Evolutionary conservation across 2,797 vertebrate genomes (phyloP).

Genomic region (Champsocephalus gunnari): DNA sequence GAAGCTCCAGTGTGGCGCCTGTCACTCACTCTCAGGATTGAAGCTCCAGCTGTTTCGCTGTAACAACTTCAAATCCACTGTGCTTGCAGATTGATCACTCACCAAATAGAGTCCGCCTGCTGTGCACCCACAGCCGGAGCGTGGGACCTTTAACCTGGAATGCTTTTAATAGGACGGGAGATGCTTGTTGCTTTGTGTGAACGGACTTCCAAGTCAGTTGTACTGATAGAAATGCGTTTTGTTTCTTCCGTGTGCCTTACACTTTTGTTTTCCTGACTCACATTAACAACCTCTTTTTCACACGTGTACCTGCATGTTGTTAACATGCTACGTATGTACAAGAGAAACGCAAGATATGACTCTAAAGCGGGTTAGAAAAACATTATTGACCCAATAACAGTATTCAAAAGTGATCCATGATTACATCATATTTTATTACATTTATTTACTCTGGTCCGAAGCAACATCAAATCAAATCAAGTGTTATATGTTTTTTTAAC

Average conservation of each 20-base stretch:
- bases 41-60: conserved; percentile 49
- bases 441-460: not conserved
- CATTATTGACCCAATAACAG: not conserved
- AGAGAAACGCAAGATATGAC: not conserved
- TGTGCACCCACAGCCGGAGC: conserved; percentile 31
- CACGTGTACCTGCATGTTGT: conserved; percentile 69
- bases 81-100: conserved; percentile 62
- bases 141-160: not conserved
- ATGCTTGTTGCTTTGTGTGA: conserved; percentile 51
- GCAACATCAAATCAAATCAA: not conserved
- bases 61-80: conserved; percentile 58
- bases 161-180: conserved; percentile 5
- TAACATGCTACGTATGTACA: conserved; percentile 18
- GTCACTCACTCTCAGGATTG: conserved; percentile 57
- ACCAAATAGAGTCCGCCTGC: conserved; percentile 41
- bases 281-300: conserved; percentile 65
- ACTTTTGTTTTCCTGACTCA: conserved; percentile 56
- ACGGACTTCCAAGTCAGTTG: conserved; percentile 16
- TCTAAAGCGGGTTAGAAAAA: not conserved
- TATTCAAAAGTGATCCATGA: not conserved
- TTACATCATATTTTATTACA: not conserved
- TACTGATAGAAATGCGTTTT: conserved; percentile 42
- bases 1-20: conserved; percentile 49
- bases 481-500: no score
- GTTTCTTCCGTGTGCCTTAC: conserved; percentile 63